A percentile compares a stretch with the other conserved stretches of the same genome.
Conservation (phyloP, 2,113 vertebrate genomes). For the Stomatorhinus ivindoensis region DNA sequence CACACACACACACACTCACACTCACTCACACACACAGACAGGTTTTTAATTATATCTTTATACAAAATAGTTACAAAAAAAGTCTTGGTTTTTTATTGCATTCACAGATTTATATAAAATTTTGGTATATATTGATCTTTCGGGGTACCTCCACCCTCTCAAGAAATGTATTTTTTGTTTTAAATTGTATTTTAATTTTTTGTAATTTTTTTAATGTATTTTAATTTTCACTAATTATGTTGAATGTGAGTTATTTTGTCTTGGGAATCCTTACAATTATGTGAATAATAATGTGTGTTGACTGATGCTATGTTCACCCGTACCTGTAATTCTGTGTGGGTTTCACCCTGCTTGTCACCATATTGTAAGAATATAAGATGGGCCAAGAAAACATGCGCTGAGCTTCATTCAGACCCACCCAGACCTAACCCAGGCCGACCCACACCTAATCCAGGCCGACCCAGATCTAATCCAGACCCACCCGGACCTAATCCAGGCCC, state of each 20-base stretch:
- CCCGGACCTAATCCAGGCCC: neutral
- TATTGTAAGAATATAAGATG: neutral
- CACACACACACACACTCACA: slow-evolving; percentile 3
- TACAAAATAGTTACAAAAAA: neutral
- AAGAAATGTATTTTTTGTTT: neutral
- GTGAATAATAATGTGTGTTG: neutral
- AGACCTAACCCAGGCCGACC: neutral
- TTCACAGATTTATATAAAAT: neutral
- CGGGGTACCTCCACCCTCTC: neutral
- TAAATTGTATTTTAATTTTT: no score
- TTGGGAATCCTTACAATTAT: neutral
- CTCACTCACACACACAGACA: neutral
- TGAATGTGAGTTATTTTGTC: neutral
- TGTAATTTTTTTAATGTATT: no score
- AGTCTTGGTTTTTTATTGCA: neutral
- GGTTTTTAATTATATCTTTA: no score
- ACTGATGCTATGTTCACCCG: neutral
- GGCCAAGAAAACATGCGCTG: neutral
- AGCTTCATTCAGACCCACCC: neutral
- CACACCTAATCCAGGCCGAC: neutral
- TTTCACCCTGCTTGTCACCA: neutral
- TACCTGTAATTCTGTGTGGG: neutral
- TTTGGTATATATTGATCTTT: neutral
- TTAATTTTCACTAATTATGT: neutral
- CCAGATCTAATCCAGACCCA: neutral